phyloP scores from a whole-genome alignment of 2,888 invertebrate genomes.

The Theretra japonica region DNA sequence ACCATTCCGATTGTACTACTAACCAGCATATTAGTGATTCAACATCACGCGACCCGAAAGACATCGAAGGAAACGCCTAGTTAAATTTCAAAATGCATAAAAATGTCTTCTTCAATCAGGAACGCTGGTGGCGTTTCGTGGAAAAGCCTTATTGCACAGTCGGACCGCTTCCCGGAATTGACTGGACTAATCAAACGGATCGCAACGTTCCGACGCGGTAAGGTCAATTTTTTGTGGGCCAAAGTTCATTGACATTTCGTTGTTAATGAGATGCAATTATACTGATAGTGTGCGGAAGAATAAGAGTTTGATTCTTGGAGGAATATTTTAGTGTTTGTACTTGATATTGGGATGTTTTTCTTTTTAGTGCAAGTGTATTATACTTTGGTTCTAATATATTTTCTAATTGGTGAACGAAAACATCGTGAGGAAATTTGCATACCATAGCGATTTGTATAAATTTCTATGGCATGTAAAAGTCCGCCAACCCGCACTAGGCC shows the following conservation, averaged over 20 bases:
- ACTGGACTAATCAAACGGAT: conserved; percentile 30
- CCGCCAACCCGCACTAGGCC: no score
- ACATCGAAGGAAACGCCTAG: background rate
- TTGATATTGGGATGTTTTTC: no score
- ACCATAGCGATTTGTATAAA: no score
- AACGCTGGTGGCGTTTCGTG: conserved; percentile 9
- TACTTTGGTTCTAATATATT: no score
- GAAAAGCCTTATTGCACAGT: conserved; percentile 30
- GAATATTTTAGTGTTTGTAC: no score
- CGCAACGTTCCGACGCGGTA: conserved; percentile 27
- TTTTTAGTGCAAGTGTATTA: background rate
- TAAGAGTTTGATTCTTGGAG: background rate
- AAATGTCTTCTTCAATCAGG: conserved; percentile 1
- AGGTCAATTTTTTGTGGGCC: conserved; percentile 28
- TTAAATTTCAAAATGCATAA: background rate
- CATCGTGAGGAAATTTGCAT: no score
- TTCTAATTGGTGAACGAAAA: no score
- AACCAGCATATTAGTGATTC: no score
- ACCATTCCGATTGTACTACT: no score
- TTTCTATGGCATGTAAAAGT: no score
- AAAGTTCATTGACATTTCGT: conserved; percentile 19
- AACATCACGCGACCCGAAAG: background rate
- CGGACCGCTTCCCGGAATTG: conserved; percentile 32
- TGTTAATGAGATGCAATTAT: conserved; percentile 20
- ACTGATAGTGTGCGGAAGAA: background rate